phyloP scores from a whole-genome alignment of 2,888 invertebrate species.

The Drosophila borealis region DNA sequence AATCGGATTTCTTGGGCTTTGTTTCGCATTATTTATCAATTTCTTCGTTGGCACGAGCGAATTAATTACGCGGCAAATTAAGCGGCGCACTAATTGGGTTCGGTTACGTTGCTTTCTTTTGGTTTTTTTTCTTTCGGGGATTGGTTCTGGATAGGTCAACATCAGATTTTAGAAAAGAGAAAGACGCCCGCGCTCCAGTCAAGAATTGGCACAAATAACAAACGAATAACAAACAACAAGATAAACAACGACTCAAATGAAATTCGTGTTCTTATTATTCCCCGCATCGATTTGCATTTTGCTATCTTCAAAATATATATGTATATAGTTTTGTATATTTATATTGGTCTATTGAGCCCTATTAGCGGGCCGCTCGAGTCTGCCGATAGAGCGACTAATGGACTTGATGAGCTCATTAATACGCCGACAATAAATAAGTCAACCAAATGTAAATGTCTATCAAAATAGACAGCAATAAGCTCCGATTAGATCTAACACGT shows the following conservation, averaged over 20 bases:
- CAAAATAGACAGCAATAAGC: constrained; percentile 36
- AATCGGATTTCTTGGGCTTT: constrained; percentile 13
- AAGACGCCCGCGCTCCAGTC: constrained; percentile 45
- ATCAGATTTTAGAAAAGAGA: constrained; percentile 35
- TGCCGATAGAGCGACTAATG: constrained; percentile 37
- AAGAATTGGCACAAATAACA: constrained; percentile 45
- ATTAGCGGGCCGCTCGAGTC: constrained; percentile 4
- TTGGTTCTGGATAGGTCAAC: constrained; percentile 43
- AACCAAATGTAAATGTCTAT: constrained; percentile 44
- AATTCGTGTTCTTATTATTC: constrained; percentile 9
- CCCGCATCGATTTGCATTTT: constrained; percentile 18
- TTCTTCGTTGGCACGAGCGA: constrained; percentile 38
- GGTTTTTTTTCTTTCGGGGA: constrained; percentile 25
- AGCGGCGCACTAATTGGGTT: constrained; percentile 53
- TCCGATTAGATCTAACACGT: constrained; percentile 25
- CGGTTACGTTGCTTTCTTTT: constrained; percentile 12
- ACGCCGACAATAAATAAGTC: constrained; percentile 40
- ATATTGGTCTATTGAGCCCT: constrained; percentile 23
- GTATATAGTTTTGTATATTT: neutral
- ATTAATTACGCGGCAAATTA: constrained; percentile 45
- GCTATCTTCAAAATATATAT: neutral
- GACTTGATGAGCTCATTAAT: constrained; percentile 51
- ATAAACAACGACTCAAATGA: constrained; percentile 17
- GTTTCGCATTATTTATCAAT: constrained; percentile 42
- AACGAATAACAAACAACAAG: constrained; percentile 25